phyloP scores from a whole-genome alignment of 2,888 invertebrate species.

The Disparrhopalites patrizii region DNA sequence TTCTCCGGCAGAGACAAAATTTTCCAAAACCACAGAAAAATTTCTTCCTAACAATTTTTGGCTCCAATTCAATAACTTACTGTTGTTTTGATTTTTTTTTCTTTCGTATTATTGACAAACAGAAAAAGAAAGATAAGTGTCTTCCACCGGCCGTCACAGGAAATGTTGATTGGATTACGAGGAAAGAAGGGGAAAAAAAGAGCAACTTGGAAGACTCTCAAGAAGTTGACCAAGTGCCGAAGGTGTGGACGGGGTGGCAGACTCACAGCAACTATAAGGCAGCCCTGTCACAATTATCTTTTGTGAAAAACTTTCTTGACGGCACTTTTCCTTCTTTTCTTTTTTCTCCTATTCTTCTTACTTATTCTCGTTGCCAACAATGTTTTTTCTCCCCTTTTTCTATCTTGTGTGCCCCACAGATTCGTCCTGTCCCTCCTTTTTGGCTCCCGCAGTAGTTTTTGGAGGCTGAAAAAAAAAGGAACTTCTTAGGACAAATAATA shows the following conservation, averaged over 20 bases:
- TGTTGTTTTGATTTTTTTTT: background rate
- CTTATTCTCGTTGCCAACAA: background rate
- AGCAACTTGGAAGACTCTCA: background rate
- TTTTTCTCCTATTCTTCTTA: background rate
- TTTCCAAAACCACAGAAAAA: background rate
- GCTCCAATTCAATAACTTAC: slow-evolving; percentile 14
- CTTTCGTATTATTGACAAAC: no score
- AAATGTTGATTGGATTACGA: no score
- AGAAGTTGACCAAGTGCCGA: background rate
- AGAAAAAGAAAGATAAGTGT: no score
- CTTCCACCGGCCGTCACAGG: no score
- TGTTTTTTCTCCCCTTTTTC: background rate
- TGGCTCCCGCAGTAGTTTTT: background rate
- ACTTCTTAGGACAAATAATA: background rate
- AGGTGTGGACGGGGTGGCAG: slow-evolving; percentile 3
- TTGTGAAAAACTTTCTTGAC: background rate
- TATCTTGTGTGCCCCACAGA: background rate
- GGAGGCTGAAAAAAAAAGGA: background rate
- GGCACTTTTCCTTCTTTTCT: background rate
- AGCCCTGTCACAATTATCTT: background rate
- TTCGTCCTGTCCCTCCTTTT: no score
- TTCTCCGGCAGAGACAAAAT: background rate
- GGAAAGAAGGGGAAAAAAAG: no score
- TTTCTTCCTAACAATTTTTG: slow-evolving; percentile 13
- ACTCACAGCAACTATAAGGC: slow-evolving; percentile 5